phyloP scores from a whole-genome alignment of 2,888 invertebrate genomes.

The Melieria crassipennis region DNA sequence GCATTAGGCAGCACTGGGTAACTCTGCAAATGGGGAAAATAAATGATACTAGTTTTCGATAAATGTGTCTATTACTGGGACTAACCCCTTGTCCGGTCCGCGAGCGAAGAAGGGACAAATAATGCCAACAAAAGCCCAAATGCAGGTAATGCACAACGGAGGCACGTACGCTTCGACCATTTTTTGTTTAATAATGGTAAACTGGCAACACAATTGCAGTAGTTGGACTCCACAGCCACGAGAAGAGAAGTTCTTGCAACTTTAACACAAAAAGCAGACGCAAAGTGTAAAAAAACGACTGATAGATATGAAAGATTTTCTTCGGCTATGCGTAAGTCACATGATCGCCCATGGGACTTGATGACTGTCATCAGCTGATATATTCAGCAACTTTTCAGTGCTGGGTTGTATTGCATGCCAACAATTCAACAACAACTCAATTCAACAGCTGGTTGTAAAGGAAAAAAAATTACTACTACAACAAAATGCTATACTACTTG shows the following conservation, averaged over 20 bases:
- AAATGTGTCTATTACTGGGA: slow-evolving; percentile 2
- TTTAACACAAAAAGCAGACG: slow-evolving; percentile 19
- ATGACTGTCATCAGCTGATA: slow-evolving; percentile 22
- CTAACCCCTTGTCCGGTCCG: slow-evolving; percentile 62
- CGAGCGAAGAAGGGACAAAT: slow-evolving; percentile 61
- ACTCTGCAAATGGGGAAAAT: slow-evolving; percentile 46
- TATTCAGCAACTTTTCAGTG: slow-evolving; percentile 2
- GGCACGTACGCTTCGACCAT: slow-evolving; percentile 59
- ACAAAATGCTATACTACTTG: too few relatives aligned
- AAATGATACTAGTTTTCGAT: slow-evolving; percentile 1
- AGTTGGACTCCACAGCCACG: too few relatives aligned
- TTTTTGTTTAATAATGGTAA: slow-evolving; percentile 38
- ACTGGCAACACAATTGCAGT: slow-evolving; percentile 13
- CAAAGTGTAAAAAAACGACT: slow-evolving; percentile 33
- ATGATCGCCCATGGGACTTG: slow-evolving; percentile 39
- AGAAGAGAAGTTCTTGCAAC: not conserved
- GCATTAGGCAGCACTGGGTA: slow-evolving; percentile 62
- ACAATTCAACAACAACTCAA: too few relatives aligned
- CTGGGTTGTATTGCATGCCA: too few relatives aligned
- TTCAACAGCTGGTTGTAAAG: too few relatives aligned
- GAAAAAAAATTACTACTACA: too few relatives aligned
- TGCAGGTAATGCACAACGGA: slow-evolving; percentile 56
- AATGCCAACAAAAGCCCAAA: slow-evolving; percentile 61
- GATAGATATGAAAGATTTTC: slow-evolving; percentile 20
- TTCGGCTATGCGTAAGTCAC: slow-evolving; percentile 39